phyloP scores from a whole-genome alignment of 2,888 invertebrate genomes.

The Heteromyza rotundicornis region DNA sequence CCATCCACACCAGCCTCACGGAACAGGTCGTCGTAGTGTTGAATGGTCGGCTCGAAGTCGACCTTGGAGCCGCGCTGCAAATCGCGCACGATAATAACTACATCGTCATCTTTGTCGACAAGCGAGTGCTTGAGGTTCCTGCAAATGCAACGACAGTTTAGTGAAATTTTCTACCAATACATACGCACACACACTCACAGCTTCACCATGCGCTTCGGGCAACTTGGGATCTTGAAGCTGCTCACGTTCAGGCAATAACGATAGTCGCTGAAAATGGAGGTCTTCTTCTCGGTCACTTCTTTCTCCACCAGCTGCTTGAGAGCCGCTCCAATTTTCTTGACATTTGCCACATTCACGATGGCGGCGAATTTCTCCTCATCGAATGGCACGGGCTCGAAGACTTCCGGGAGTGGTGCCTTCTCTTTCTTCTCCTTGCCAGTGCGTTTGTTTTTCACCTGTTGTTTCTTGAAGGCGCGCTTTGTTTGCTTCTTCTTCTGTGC shows the following conservation, averaged over 20 bases:
- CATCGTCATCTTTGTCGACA: conserved; percentile 70
- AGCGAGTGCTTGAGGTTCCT: conserved; percentile 69
- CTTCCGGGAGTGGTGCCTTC: conserved; percentile 22
- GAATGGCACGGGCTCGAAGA: conserved; percentile 43
- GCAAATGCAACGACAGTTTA: background rate
- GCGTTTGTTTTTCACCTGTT: conserved; percentile 19
- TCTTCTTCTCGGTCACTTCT: conserved; percentile 46
- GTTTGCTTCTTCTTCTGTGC: conserved; percentile 17
- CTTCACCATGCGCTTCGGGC: conserved; percentile 67
- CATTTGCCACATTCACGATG: conserved; percentile 43
- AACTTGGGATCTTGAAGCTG: conserved; percentile 71
- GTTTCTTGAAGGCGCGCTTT: conserved; percentile 20
- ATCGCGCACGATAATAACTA: conserved; percentile 81
- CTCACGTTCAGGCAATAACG: conserved; percentile 50
- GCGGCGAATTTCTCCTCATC: conserved; percentile 49
- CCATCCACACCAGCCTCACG: conserved; percentile 68
- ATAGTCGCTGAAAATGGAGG: conserved; percentile 54
- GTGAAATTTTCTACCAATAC: background rate
- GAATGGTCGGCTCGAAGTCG: conserved; percentile 78
- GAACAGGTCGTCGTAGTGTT: conserved; percentile 75
- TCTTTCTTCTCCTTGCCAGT: conserved; percentile 18
- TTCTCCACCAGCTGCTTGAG: conserved; percentile 43
- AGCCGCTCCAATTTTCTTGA: conserved; percentile 47
- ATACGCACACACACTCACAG: conserved; percentile 71
- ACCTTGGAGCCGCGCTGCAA: conserved; percentile 72